Percentiles rank a stretch among this genome's conserved stretches.
These are phyloP conservation scores for Oriolus oriolus DNA, from an alignment of 2,113 vertebrate genomes.

Conservation along the genomic window DNA sequence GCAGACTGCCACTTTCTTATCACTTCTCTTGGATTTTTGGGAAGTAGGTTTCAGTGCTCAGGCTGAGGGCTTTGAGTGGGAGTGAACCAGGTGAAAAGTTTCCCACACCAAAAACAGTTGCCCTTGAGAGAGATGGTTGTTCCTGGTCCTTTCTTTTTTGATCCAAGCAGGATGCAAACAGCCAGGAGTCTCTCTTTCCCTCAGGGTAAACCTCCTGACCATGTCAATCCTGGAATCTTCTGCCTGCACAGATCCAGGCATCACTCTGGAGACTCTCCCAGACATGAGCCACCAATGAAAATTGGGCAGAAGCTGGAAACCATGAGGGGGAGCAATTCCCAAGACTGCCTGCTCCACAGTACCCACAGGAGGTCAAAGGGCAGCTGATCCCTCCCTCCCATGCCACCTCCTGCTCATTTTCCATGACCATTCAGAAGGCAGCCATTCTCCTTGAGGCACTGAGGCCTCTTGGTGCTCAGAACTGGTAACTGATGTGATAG, in stretches of 20 bases:
- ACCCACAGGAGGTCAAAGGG: not conserved
- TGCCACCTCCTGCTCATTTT: not conserved
- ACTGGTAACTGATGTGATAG: not conserved
- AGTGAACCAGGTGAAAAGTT: not conserved
- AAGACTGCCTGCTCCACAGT: not conserved
- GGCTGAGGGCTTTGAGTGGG: not conserved
- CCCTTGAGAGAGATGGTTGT: not conserved
- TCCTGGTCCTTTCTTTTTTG: not conserved
- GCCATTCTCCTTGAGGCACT: rapidly evolving
- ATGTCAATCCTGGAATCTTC: not conserved
- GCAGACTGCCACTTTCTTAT: not conserved
- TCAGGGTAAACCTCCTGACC: not conserved
- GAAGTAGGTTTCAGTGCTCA: not conserved
- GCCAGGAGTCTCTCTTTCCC: not conserved
- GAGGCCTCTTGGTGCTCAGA: not conserved
- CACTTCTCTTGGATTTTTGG: not conserved
- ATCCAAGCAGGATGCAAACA: not conserved
- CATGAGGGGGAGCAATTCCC: not conserved
- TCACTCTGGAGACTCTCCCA: not conserved
- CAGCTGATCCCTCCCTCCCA: not conserved
- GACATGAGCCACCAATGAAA: not conserved
- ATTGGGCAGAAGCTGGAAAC: not conserved
- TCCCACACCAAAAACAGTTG: not conserved
- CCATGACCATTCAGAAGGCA: not conserved
- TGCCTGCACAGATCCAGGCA: not conserved